Percentiles rank a stretch among this genome's conserved stretches.
Conservation (phyloP, 2,113 vertebrate species). For the Malurus cyaneus region DNA sequence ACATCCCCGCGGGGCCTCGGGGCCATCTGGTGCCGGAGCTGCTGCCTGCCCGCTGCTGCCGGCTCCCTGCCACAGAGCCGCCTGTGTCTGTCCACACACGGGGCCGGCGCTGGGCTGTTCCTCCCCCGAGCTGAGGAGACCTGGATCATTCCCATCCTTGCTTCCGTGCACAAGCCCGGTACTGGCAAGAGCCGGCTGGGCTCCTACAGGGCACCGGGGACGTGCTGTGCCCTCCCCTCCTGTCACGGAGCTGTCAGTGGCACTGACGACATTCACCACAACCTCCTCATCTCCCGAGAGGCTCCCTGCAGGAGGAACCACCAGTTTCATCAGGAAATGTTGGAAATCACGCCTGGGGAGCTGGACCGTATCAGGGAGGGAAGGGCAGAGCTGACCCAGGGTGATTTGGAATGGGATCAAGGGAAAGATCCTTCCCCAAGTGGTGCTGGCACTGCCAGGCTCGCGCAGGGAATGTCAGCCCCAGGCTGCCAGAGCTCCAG, state of each 20-base stretch:
- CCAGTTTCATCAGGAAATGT: not conserved
- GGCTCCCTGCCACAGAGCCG: not conserved
- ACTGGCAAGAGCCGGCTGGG: not conserved
- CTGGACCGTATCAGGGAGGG: not conserved
- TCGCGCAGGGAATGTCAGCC: not conserved
- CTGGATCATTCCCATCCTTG: not conserved
- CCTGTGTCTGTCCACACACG: not conserved
- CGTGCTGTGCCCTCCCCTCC: not conserved
- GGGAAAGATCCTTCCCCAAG: not conserved
- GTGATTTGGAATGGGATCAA: fast-evolving
- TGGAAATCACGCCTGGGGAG: not conserved
- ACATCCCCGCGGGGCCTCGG: not conserved
- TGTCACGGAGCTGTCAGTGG: not conserved
- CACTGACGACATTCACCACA: not conserved
- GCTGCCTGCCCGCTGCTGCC: not conserved
- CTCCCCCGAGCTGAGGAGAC: not conserved
- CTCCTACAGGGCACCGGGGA: fast-evolving
- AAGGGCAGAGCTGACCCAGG: fast-evolving
- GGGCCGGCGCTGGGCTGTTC: not conserved
- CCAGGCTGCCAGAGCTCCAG: not conserved
- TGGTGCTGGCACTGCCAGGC: not conserved
- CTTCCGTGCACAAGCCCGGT: not conserved
- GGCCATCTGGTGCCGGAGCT: not conserved
- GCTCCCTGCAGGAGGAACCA: not conserved
- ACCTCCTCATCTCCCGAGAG: not conserved